Evolutionary conservation across 2,113 vertebrate genomes (phyloP).

Genomic region (Microcebus lehilahytsara): DNA sequence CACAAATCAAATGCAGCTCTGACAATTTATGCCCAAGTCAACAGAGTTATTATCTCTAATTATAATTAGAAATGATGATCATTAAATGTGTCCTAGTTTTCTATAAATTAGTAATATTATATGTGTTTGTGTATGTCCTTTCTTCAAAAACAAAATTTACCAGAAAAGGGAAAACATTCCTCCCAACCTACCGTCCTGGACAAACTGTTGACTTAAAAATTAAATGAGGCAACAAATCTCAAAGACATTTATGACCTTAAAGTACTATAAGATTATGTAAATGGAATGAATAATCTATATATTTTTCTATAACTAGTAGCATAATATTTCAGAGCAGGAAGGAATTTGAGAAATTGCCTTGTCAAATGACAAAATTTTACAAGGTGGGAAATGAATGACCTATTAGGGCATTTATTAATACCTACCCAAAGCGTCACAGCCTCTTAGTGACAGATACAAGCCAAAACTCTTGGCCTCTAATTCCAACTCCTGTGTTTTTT

Average conservation of each 20-base stretch:
- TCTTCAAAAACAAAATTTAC: neutral
- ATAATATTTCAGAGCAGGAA: neutral
- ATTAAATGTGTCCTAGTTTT: neutral
- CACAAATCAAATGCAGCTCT: neutral
- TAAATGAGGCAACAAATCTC: neutral
- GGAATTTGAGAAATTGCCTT: neutral
- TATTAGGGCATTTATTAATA: neutral
- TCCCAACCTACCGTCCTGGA: neutral
- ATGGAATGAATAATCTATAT: neutral
- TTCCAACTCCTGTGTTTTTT: neutral
- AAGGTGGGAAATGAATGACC: neutral
- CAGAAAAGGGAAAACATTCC: neutral
- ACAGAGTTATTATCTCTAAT: neutral
- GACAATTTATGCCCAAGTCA: neutral
- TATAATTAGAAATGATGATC: neutral
- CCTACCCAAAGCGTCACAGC: neutral
- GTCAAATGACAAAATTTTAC: neutral
- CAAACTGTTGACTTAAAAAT: neutral
- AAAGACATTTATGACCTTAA: neutral
- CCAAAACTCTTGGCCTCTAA: neutral
- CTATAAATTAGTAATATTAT: neutral
- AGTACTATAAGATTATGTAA: neutral
- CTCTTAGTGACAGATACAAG: neutral
- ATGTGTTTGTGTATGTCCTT: neutral
- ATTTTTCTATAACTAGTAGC: neutral